Percentiles rank a stretch among this genome's conserved stretches.
These are phyloP conservation scores for Drosophila prolongata DNA, from an alignment of 2,888 invertebrate species.

Conservation along the genomic window DNA sequence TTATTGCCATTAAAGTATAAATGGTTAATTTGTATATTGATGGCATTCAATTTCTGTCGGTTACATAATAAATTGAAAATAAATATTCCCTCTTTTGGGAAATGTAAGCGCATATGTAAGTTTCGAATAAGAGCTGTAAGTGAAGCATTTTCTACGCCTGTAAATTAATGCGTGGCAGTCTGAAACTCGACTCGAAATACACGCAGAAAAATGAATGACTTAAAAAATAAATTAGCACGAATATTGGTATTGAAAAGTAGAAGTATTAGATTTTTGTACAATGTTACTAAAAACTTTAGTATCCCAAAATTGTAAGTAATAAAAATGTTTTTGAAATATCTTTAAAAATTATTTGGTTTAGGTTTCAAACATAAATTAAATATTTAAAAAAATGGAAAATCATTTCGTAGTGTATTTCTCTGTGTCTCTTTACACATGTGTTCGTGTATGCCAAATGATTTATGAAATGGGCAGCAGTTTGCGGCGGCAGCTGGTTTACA, in stretches of 20 bases:
- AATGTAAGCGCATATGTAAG: slow-evolving; percentile 14
- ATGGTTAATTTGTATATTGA: slow-evolving; percentile 21
- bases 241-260: too few relatives aligned
- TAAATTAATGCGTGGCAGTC: slow-evolving; percentile 63
- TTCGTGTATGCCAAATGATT: slow-evolving; percentile 59
- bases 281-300: too few relatives aligned
- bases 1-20: slow-evolving; percentile 16
- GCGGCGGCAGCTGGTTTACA: slow-evolving; percentile 29
- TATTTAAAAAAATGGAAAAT: too few relatives aligned
- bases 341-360: too few relatives aligned
- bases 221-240: neutral
- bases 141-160: slow-evolving; percentile 48
- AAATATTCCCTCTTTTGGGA: slow-evolving; percentile 24
- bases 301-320: too few relatives aligned
- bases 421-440: neutral
- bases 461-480: slow-evolving; percentile 58
- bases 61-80: slow-evolving; percentile 31
- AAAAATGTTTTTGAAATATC: too few relatives aligned
- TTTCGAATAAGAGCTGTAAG: slow-evolving; percentile 14
- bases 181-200: neutral
- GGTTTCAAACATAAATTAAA: too few relatives aligned
- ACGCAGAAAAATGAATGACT: neutral
- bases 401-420: neutral
- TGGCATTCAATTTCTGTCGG: slow-evolving; percentile 1
- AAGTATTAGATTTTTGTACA: too few relatives aligned